These are phyloP conservation scores for Cheumatopsyche charites DNA, from an alignment of 1,140 invertebrate species.

Conservation along the genomic window DNA sequence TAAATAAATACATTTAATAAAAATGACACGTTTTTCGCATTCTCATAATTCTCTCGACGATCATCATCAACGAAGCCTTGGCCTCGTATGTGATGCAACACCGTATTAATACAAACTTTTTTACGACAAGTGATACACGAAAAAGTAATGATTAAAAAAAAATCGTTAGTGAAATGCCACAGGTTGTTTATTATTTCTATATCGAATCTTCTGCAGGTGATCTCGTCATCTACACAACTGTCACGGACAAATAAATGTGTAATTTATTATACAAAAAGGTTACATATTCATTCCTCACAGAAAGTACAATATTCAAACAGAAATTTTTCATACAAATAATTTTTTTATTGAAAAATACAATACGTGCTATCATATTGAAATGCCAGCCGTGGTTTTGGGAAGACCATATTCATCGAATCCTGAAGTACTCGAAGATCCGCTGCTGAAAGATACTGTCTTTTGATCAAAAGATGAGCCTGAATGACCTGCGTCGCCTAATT, in stretches of 20 bases:
- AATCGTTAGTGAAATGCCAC: slow-evolving; percentile 12
- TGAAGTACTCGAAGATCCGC: too few species aligned
- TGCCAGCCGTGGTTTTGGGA: background rate
- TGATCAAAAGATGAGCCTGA: background rate
- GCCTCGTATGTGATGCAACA: slow-evolving; percentile 21
- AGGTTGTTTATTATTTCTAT: slow-evolving; percentile 13
- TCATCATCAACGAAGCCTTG: slow-evolving; percentile 23
- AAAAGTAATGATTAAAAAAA: slow-evolving; percentile 3
- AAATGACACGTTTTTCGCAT: slow-evolving; percentile 27
- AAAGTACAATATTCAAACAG: too few species aligned
- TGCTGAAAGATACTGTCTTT: background rate
- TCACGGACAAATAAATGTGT: background rate
- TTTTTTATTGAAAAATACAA: too few species aligned
- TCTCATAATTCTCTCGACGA: slow-evolving; percentile 19
- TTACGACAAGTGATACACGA: background rate
- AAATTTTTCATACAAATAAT: too few species aligned
- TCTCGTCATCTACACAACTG: background rate
- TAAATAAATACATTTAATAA: background rate
- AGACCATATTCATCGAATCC: slow-evolving; percentile 15
- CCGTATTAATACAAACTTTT: background rate
- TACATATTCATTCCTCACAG: background rate
- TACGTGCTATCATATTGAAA: too few species aligned
- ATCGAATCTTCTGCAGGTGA: background rate
- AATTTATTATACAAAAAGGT: background rate
- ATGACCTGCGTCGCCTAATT: too few species aligned